Evolutionary conservation across 2,888 invertebrate genomes (phyloP).

Genomic region (Choreutis nemorana): DNA sequence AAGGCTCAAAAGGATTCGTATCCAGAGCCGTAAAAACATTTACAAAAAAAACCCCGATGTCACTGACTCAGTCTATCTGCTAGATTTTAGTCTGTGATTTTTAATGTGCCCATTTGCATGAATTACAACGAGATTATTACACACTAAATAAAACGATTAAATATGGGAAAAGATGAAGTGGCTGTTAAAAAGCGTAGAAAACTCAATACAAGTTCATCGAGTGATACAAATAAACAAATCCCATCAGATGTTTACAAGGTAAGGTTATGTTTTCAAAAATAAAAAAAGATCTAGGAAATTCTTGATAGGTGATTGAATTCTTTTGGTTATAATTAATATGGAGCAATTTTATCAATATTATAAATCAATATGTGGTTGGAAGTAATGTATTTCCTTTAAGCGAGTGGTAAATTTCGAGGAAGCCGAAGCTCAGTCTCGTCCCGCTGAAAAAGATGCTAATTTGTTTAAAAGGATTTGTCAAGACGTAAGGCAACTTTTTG

Average conservation of each 20-base stretch:
- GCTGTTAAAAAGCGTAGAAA: slow-evolving; percentile 66
- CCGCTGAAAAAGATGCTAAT: slow-evolving; percentile 72
- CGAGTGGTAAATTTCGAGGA: slow-evolving; percentile 78
- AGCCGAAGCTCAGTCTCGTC: slow-evolving; percentile 71
- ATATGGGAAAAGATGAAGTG: slow-evolving; percentile 56
- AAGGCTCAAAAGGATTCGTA: too few relatives aligned
- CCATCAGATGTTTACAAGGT: slow-evolving; percentile 70
- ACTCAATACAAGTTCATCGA: slow-evolving; percentile 40
- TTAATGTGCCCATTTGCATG: too few relatives aligned
- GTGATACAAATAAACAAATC: slow-evolving; percentile 39
- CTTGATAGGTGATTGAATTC: background rate
- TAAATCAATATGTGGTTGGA: slow-evolving; percentile 4
- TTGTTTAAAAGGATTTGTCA: slow-evolving; percentile 75
- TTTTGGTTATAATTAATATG: background rate
- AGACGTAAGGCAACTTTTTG: slow-evolving; percentile 73
- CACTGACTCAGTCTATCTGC: too few relatives aligned
- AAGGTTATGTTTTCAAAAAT: slow-evolving; percentile 14
- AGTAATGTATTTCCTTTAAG: slow-evolving; percentile 36
- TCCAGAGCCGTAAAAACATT: too few relatives aligned
- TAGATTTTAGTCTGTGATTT: too few relatives aligned
- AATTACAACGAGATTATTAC: too few relatives aligned
- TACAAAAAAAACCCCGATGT: too few relatives aligned
- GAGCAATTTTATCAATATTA: slow-evolving; percentile 1
- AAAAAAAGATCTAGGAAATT: background rate
- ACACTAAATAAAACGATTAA: too few relatives aligned